Conservation (phyloP, 2,888 invertebrate genomes). For the Mythimna lalbum region DNA sequence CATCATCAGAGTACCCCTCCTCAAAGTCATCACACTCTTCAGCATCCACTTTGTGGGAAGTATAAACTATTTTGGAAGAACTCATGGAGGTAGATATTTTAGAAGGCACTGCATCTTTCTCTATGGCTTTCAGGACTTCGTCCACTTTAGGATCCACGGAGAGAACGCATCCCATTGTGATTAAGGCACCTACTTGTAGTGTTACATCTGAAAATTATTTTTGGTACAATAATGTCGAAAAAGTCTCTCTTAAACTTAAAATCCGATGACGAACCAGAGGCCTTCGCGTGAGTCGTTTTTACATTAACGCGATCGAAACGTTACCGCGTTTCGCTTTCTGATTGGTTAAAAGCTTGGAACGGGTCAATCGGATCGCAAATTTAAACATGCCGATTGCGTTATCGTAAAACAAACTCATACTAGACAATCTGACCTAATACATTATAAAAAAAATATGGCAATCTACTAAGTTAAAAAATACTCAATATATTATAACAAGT, state of each 20-base stretch:
- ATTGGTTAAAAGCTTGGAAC: no score
- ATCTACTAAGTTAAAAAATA: no score
- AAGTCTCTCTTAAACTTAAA: not conserved
- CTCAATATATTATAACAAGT: no score
- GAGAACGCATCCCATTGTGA: slow-evolving; percentile 93
- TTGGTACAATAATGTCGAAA: not conserved
- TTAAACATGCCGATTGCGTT: no score
- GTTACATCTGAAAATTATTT: slow-evolving; percentile 89
- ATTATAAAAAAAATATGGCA: no score
- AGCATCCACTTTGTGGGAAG: slow-evolving; percentile 64
- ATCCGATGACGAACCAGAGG: no score
- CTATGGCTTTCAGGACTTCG: slow-evolving; percentile 91
- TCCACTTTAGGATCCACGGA: slow-evolving; percentile 92
- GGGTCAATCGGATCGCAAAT: no score
- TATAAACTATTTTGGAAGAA: slow-evolving; percentile 56
- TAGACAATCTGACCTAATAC: no score
- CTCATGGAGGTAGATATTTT: slow-evolving; percentile 67
- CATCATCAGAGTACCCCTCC: slow-evolving; percentile 87
- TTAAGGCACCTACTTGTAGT: slow-evolving; percentile 93
- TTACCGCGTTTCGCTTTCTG: no score
- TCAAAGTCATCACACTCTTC: slow-evolving; percentile 85
- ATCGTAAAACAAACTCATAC: no score
- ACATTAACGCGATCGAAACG: no score
- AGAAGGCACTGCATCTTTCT: slow-evolving; percentile 79
- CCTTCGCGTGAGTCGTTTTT: no score